Base-by-base conservation (phyloP, 2,113 vertebrate species). In the Blennius ocellaris region DNA sequence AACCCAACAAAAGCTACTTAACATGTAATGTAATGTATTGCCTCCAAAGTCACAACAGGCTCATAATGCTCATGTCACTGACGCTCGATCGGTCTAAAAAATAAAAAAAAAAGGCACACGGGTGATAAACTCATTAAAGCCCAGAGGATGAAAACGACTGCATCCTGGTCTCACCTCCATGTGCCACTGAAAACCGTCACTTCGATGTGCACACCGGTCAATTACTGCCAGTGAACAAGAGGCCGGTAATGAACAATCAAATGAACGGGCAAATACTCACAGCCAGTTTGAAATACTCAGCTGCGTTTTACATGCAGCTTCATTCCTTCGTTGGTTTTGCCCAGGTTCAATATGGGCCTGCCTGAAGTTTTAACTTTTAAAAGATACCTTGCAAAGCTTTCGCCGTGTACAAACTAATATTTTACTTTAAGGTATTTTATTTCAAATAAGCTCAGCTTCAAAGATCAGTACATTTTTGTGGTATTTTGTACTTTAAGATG, bases 61-160 rank as follows among this genome's bases (percentile, higher is more conserved):
- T 30, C 21, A 30, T 30, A 68, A 52, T 36, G 62, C 54, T 75
- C 59, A 48, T 50, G 41, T 68, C 60, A 61, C 63, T 41, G 21
- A 6, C 16, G 48, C 36, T 36, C 47, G 21, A 30, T 30, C 2
- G 21, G 21, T 30, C 21, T n/a, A n/a, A n/a, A n/a, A n/a, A n/a
- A n/a, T n/a, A n/a, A n/a, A 30, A 30, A 30, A 30, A 30, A 30
- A 30, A 30, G 2, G 4, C 21, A 30, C 21, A 30, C 21, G 21
- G 21, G 21, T 30, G 21, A 30, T 2, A 30, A 30, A 30, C 21
- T 30, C 21, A 2, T 30, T 30, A 30, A 30, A 30, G 21, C 21
- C 21, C 21, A 30, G 21, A 30, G 21, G 21, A 30, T 30, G 21
- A 30, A 30, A 30, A 30, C 4, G 21, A 30, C 21, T 30, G 21